Conservation (phyloP, 2,113 vertebrate genomes). For the Anguilla rostrata region DNA sequence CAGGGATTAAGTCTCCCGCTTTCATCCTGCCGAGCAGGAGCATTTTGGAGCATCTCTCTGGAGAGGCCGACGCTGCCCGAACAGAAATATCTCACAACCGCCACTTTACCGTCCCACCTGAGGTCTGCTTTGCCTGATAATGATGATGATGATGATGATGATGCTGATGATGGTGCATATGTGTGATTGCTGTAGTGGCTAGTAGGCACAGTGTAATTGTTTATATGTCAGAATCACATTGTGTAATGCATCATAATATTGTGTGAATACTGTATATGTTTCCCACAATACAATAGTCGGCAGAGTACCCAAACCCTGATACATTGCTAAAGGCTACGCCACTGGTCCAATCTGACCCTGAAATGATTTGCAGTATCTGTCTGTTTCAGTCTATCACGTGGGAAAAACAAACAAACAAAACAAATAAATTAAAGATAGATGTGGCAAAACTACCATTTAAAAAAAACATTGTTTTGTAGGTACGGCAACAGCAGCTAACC, state of each 20-base stretch:
- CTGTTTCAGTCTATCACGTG: neutral
- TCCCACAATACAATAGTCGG: neutral
- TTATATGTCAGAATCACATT: neutral
- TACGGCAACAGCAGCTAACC: neutral
- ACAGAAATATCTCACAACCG: neutral
- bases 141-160: slow-evolving; percentile 34
- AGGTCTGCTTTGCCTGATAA: slow-evolving; percentile 44
- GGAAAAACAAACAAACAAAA: neutral
- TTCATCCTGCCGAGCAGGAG: slow-evolving; percentile 67
- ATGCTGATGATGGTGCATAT: slow-evolving; percentile 45
- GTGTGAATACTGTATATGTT: neutral
- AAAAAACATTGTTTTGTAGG: neutral
- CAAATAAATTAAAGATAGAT: neutral
- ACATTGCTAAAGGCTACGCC: neutral
- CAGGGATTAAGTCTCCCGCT: slow-evolving; percentile 69
- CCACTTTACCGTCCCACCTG: neutral
- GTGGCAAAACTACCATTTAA: neutral
- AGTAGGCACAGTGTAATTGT: neutral
- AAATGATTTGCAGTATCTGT: neutral
- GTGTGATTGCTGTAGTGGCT: slow-evolving; percentile 15
- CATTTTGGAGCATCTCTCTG: slow-evolving; percentile 51
- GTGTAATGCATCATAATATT: neutral
- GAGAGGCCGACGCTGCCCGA: slow-evolving; percentile 14
- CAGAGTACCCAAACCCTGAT: neutral
- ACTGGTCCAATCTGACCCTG: neutral